phyloP scores from a whole-genome alignment of 2,113 vertebrate genomes.

The Hystrix brachyura region DNA sequence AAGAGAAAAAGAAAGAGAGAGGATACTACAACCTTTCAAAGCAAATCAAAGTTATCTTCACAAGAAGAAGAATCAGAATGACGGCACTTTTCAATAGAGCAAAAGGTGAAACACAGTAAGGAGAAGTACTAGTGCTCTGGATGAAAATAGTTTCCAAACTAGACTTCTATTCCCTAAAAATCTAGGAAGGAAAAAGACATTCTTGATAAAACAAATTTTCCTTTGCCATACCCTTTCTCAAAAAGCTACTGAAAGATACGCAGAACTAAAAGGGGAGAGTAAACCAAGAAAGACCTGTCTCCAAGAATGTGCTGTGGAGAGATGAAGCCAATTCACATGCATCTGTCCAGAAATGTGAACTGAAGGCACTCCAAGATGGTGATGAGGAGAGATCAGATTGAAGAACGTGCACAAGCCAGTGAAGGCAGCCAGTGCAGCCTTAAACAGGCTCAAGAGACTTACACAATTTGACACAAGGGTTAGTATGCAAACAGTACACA shows the following conservation, averaged over 20 bases:
- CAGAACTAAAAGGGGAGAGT: neutral
- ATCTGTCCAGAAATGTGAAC: neutral
- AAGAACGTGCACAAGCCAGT: no score
- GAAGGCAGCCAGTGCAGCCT: neutral
- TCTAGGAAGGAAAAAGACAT: neutral
- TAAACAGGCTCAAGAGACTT: neutral
- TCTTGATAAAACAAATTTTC: neutral
- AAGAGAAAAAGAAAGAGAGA: neutral
- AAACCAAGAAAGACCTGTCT: neutral
- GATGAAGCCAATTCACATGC: neutral
- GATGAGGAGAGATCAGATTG: neutral
- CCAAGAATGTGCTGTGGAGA: neutral
- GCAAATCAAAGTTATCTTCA: neutral
- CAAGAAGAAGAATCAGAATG: neutral
- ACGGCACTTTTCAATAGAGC: neutral
- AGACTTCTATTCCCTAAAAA: neutral
- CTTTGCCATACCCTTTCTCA: neutral
- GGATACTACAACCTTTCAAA: neutral
- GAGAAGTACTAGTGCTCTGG: neutral
- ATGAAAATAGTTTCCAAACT: neutral
- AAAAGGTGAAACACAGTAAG: neutral
- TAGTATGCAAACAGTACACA: fast-evolving
- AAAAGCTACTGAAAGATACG: neutral
- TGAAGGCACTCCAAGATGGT: no score
- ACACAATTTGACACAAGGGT: neutral